Evolutionary conservation across 1,140 invertebrate genomes (phyloP), one percentile per base, ranked within the genome.

Genomic region (Heliconius eleuchia): DNA sequence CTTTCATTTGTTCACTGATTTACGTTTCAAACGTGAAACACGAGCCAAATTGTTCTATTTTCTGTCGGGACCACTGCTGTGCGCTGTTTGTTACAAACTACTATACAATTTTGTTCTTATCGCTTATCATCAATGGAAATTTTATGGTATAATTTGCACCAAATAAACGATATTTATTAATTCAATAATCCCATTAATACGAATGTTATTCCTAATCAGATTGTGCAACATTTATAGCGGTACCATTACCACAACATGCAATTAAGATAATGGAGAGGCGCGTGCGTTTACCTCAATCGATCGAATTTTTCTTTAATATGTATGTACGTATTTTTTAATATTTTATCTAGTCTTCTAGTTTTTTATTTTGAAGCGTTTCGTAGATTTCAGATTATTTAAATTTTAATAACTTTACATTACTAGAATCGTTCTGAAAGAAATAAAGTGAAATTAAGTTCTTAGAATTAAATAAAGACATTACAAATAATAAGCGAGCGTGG

Each of bases 1-100:
- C 85, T 88, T 87, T 89, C 83, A 87, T 88, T 86, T 83, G 84
- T 83, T 83, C 79, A 80, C 73, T 39, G 74, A 76, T 76, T 52
- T 66, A 19, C 34, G 74, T 42, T 76, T 76, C 66, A n/a, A 27
- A 19, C 27, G 37, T 39, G 16, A 52, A 76, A 75, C 55, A 66
- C 55, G 37, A 50, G 30, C n/a, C 37, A 39, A 42, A 57, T 70
- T 37, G 74, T 70, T 71, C 60, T 76, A 76, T 76, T 76, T 66
- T 71, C 37, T 70, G 60, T 71, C 39, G 74, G 74, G 34, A 75
- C 55, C 55, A 37, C 55, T 66, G 60, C 60, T 66, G 60, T 66
- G 60, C 60, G 27, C 60, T 66, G 60, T 30, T 66, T 66, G 27
- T 13, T 66, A 27, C 23, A 66, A 66, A 66, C 60, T 6, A 66